Conservation (phyloP, 2,888 invertebrate species). For the Habroteleia sp. region DNA sequence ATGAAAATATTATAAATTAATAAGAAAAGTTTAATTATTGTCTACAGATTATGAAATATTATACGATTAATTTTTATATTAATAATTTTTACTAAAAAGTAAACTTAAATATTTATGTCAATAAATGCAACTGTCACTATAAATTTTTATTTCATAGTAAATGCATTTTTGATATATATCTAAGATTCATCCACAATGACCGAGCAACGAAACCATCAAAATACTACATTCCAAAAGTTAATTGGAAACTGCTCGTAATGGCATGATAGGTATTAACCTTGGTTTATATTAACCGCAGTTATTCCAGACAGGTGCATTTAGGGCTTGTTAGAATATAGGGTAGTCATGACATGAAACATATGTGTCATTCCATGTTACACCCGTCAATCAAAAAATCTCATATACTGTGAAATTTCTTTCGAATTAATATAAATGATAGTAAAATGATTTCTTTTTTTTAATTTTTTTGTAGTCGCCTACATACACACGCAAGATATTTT, state of each 20-base stretch:
- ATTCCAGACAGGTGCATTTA: slow-evolving; percentile 52
- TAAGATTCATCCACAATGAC: too few relatives aligned
- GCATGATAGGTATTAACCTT: slow-evolving; percentile 59
- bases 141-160: too few relatives aligned
- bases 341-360: slow-evolving; percentile 52
- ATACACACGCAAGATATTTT: too few relatives aligned
- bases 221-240: slow-evolving; percentile 59
- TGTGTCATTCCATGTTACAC: slow-evolving; percentile 50
- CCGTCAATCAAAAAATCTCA: slow-evolving; percentile 40
- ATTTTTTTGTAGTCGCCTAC: too few relatives aligned
- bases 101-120: too few relatives aligned
- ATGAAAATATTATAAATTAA: too few relatives aligned
- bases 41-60: too few relatives aligned
- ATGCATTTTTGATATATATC: too few relatives aligned
- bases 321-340: slow-evolving; percentile 30
- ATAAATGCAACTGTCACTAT: too few relatives aligned
- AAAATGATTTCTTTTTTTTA: neutral
- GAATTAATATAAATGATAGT: neutral
- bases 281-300: slow-evolving; percentile 63
- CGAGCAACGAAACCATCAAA: slow-evolving; percentile 41
- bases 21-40: too few relatives aligned
- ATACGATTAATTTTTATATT: too few relatives aligned
- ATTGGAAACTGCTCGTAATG: slow-evolving; percentile 61
- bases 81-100: too few relatives aligned
- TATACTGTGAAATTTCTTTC: slow-evolving; percentile 14